These are phyloP conservation scores for Drosophila guanche DNA, from an alignment of 1,140 invertebrate genomes.

Conservation along the genomic window DNA sequence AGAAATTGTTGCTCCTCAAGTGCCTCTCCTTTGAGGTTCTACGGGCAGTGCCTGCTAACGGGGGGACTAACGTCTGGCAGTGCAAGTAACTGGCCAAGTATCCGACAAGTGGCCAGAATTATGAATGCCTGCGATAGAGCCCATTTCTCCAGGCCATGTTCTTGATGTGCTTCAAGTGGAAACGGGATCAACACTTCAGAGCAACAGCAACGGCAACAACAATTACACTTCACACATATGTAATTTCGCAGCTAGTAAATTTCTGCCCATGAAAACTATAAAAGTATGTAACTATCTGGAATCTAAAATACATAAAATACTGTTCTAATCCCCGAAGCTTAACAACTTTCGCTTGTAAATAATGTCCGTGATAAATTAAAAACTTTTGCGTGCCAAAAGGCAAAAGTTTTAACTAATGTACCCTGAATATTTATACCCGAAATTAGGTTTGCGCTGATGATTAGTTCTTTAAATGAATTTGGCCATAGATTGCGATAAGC, in stretches of 20 bases:
- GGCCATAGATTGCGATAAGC: constrained; percentile 45
- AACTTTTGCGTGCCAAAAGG: constrained; percentile 11
- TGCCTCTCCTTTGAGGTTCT: constrained; percentile 9
- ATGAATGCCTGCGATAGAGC: constrained; percentile 29
- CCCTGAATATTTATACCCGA: constrained; percentile 22
- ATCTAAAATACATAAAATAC: constrained; percentile 25
- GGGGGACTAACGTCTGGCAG: constrained; percentile 17
- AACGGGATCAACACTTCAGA: too few relatives aligned
- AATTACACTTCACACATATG: not conserved
- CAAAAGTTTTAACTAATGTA: constrained; percentile 24
- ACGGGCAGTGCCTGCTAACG: constrained; percentile 25
- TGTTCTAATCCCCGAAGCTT: constrained; percentile 16
- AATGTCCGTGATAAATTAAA: constrained; percentile 20
- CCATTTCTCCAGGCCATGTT: not conserved
- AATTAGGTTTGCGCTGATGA: constrained; percentile 30
- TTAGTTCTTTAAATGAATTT: constrained; percentile 39
- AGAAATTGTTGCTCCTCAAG: constrained; percentile 14
- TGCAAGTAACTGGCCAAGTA: constrained; percentile 38
- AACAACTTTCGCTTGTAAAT: constrained; percentile 22
- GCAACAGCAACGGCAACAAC: too few relatives aligned
- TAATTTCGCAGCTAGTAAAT: not conserved
- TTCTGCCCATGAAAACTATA: not conserved
- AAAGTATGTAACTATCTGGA: not conserved
- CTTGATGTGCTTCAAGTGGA: too few relatives aligned
- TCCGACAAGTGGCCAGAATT: constrained; percentile 42